A percentile compares a stretch with the other conserved stretches of the same genome.
These are phyloP conservation scores for Myodes glareolus DNA, from an alignment of 2,113 vertebrate species.

Conservation along the genomic window DNA sequence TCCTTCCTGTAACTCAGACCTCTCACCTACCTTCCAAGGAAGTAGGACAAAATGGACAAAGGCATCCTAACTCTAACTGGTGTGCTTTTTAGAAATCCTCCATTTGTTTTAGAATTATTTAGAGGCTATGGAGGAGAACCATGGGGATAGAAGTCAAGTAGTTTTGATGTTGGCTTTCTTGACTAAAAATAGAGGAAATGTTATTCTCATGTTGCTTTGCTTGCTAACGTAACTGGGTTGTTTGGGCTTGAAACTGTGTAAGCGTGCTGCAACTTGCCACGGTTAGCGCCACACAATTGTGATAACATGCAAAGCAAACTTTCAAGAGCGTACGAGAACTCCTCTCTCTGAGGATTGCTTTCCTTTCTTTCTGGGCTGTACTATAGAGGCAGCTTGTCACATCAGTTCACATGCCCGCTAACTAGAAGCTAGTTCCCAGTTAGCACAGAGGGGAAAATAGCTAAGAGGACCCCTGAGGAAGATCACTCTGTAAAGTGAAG, in stretches of 20 bases:
- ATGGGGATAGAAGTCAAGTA: neutral
- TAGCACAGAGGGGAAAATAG: neutral
- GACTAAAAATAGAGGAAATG: neutral
- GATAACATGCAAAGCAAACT: neutral
- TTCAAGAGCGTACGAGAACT: neutral
- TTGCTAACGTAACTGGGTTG: slow-evolving; percentile 8
- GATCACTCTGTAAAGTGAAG: neutral
- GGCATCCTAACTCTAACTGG: neutral
- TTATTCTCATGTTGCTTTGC: slow-evolving; percentile 21
- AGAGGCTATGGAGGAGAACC: neutral
- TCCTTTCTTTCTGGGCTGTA: neutral
- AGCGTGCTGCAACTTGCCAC: neutral
- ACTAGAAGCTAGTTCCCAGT: neutral
- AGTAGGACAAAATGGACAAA: fast-evolving
- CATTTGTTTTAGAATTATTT: neutral
- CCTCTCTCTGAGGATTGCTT: neutral
- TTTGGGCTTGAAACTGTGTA: neutral
- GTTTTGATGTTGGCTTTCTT: neutral
- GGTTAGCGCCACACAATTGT: neutral
- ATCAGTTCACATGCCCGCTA: neutral
- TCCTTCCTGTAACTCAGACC: neutral
- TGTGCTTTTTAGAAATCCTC: neutral
- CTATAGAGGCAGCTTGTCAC: neutral
- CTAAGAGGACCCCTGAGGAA: neutral
- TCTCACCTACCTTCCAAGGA: too few relatives aligned